Percentiles rank a stretch among this genome's conserved stretches.
phyloP scores from a whole-genome alignment of 1,140 invertebrate species.

The Macrobrachium rosenbergii region DNA sequence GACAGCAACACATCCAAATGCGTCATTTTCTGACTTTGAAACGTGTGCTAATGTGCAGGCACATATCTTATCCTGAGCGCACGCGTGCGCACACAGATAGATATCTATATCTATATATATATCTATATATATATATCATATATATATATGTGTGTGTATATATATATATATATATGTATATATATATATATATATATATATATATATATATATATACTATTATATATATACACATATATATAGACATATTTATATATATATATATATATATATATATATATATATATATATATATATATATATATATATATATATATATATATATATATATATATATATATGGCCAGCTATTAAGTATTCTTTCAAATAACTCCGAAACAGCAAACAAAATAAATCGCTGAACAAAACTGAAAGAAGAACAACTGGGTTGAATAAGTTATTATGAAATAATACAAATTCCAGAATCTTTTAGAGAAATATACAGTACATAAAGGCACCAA shows the following conservation, averaged over 20 bases:
- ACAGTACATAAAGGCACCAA: no score
- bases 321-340: background rate
- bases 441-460: no score
- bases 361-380: no score
- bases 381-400: no score
- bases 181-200: background rate
- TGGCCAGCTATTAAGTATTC: background rate
- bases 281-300: constrained; percentile 2
- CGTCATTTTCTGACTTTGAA: no score
- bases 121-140: no score
- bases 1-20: no score
- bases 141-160: background rate
- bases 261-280: constrained; percentile 2
- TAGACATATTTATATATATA: constrained; percentile 1
- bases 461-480: no score
- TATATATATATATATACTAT: constrained; percentile 4
- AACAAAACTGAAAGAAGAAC: background rate
- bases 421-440: background rate
- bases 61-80: no score
- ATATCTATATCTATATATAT: constrained; percentile 1
- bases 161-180: background rate
- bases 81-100: background rate
- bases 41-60: no score
- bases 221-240: background rate
- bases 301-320: constrained; percentile 6